These are phyloP conservation scores for Allygus modestus DNA, from an alignment of 2,888 invertebrate species.

Conservation along the genomic window DNA sequence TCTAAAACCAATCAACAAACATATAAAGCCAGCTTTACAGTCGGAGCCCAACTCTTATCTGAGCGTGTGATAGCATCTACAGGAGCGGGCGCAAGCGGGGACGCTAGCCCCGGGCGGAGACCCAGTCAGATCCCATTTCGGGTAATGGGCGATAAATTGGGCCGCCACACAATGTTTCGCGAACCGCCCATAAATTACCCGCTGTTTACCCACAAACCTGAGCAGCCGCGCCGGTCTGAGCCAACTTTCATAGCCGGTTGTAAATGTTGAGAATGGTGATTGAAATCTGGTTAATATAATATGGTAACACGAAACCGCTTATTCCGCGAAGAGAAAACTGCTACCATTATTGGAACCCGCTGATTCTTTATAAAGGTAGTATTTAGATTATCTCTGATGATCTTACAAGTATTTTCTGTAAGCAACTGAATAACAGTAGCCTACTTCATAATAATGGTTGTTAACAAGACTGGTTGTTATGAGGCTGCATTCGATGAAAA, in stretches of 20 bases:
- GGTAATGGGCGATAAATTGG: slow-evolving; percentile 17
- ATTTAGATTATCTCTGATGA: not conserved
- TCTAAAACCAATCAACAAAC: slow-evolving; percentile 24
- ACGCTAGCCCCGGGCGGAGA: not conserved
- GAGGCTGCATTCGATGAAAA: too few relatives aligned
- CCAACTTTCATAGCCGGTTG: not conserved
- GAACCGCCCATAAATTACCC: slow-evolving; percentile 32
- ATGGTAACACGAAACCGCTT: not conserved
- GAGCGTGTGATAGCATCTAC: slow-evolving; percentile 1
- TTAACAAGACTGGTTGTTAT: too few relatives aligned
- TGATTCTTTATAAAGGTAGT: not conserved
- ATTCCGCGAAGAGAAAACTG: not conserved
- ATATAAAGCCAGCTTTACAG: slow-evolving; percentile 12
- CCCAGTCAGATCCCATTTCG: slow-evolving; percentile 9
- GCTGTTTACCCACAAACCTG: slow-evolving; percentile 3
- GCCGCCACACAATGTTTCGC: slow-evolving; percentile 22
- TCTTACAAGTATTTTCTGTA: not conserved
- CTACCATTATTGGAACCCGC: not conserved
- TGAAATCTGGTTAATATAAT: slow-evolving; percentile 6
- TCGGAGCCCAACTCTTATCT: slow-evolving; percentile 17
- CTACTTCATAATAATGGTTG: too few relatives aligned
- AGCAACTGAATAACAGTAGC: too few relatives aligned
- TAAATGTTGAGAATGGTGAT: not conserved
- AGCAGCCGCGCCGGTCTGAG: not conserved
- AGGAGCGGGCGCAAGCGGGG: not conserved